These are phyloP conservation scores for Luperina nickerlii DNA, from an alignment of 2,888 invertebrate species.

Conservation along the genomic window DNA sequence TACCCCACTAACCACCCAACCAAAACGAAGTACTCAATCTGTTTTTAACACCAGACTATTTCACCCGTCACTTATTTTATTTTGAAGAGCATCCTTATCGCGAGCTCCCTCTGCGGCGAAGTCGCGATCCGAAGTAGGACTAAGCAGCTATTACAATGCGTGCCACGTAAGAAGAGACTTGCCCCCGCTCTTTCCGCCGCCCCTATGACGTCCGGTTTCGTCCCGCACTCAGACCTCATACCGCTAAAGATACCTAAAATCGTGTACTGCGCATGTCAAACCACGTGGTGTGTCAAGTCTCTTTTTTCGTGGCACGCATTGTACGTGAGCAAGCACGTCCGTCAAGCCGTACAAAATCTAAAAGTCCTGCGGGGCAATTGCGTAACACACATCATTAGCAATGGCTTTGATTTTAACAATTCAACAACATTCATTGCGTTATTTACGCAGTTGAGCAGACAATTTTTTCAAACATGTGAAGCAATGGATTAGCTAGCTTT, in stretches of 20 bases:
- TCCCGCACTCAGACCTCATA: too few relatives aligned
- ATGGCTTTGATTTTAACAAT: too few relatives aligned
- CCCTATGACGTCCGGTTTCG: too few relatives aligned
- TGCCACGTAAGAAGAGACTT: too few relatives aligned
- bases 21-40: constrained; percentile 1
- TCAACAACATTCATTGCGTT: not conserved
- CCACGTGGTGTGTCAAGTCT: too few relatives aligned
- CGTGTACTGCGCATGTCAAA: too few relatives aligned
- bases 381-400: too few relatives aligned
- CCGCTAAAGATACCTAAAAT: too few relatives aligned
- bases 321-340: not conserved
- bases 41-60: not conserved
- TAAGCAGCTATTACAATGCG: not conserved
- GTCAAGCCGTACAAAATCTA: constrained; percentile 23
- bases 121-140: constrained; percentile 12
- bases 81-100: not conserved
- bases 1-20: constrained; percentile 12
- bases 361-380: not conserved
- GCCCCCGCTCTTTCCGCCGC: too few relatives aligned
- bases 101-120: not conserved
- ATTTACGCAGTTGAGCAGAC: not conserved
- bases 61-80: not conserved
- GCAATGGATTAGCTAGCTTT: not conserved
- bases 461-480: not conserved
- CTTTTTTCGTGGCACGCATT: too few relatives aligned